Evolutionary conservation across 2,888 invertebrate species (phyloP).

Genomic region (Cosmopolites sordidus): DNA sequence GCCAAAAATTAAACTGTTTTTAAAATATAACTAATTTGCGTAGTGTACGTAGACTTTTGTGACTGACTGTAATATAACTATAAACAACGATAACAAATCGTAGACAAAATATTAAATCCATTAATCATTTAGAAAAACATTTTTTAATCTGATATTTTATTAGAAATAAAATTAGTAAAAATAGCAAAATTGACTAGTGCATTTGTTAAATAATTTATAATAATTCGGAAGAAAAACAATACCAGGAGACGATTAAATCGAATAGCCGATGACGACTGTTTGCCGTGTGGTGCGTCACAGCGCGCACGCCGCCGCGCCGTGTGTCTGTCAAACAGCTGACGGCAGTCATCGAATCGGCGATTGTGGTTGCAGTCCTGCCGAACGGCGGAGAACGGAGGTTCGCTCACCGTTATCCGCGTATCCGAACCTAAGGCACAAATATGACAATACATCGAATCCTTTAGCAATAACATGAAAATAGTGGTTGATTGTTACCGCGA

Average conservation of each 20-base stretch:
- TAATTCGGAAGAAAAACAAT: no score
- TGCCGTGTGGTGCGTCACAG: constrained; percentile 22
- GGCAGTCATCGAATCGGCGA: constrained; percentile 14
- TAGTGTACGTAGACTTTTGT: no score
- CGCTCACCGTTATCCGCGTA: constrained; percentile 4
- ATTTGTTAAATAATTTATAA: no score
- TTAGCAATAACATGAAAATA: constrained; percentile 21
- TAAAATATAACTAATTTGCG: no score
- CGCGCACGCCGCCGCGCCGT: constrained; percentile 24
- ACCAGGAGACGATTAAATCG: not conserved
- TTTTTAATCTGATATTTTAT: no score
- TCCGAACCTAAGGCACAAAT: constrained; percentile 9
- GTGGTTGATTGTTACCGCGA: not conserved
- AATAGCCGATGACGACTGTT: constrained; percentile 17
- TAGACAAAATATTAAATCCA: no score
- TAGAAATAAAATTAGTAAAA: no score
- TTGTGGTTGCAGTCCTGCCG: constrained; percentile 9
- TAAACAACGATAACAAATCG: no score
- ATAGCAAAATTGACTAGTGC: no score
- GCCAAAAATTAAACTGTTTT: no score
- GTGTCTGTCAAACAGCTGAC: constrained; percentile 24
- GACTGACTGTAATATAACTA: no score
- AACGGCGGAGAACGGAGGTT: constrained; percentile 6
- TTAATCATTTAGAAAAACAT: no score
- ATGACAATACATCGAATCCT: constrained; percentile 22